Percentiles rank a stretch among this genome's conserved stretches.
Conservation (phyloP, 2,113 vertebrate genomes). For the Phoenicopterus ruber region DNA sequence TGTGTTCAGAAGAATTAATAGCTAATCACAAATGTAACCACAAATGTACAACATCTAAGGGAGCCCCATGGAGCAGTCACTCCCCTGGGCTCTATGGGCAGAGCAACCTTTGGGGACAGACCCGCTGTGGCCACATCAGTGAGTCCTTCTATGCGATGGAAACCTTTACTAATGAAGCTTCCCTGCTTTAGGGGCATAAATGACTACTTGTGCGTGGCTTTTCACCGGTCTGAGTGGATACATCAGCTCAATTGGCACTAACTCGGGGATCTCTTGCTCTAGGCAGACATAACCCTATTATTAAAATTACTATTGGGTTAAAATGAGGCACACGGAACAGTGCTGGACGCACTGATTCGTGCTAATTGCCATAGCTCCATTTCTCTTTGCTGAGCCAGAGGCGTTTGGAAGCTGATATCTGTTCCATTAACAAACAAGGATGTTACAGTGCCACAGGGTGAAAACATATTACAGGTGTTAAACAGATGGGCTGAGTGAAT, state of each 20-base stretch:
- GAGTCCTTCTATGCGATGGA: background rate
- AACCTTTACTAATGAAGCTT: background rate
- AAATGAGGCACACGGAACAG: background rate
- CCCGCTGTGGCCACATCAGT: rapidly evolving
- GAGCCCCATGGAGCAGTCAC: background rate
- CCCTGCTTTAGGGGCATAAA: background rate
- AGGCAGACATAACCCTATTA: background rate
- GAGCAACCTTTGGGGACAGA: background rate
- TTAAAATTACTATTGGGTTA: slow-evolving; percentile 6
- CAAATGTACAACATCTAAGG: rapidly evolving
- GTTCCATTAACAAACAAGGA: background rate
- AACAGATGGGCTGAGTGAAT: background rate
- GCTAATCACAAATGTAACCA: background rate
- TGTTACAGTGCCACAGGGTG: background rate
- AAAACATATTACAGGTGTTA: background rate
- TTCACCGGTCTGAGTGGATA: background rate
- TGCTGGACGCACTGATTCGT: background rate
- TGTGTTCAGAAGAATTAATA: background rate
- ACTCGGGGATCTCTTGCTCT: background rate
- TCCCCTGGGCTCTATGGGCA: rapidly evolving
- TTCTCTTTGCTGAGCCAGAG: background rate
- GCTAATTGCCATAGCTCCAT: background rate
- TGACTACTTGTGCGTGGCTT: background rate
- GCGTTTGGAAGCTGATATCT: background rate
- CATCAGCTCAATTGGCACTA: background rate